Evolutionary conservation across 1,140 invertebrate genomes (phyloP), one percentile per base, ranked within the genome.

Genomic region (Drosophila bifasciata): DNA sequence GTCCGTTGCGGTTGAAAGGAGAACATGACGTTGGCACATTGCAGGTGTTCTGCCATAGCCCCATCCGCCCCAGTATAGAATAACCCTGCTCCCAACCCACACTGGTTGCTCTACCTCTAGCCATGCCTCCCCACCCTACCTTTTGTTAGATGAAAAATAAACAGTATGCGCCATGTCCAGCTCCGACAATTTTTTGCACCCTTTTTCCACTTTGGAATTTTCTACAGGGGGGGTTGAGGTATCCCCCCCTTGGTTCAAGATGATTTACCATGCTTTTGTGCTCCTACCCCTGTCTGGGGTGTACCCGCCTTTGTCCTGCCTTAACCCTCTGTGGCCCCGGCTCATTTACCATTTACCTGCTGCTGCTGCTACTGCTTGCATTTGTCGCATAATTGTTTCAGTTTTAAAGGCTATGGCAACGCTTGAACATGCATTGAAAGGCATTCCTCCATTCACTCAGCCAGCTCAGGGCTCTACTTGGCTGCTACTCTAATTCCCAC

Each of bases 1-100:
- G 83, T 83, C 63, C 83, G 79, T 76, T 83, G 83, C 69, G 83
- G 83, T 88, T 86, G 75, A 83, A 88, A 86, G 83, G 83, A 88
- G 83, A 88, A 77, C 74, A 67, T 56, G 69, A 55, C 51, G 58
- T 63, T 75, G 83, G 62, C 67, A 69, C 63, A 71, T 75, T 73
- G 69, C 56, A 57, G 51, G 46, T 64, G 58, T 19, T 64, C 46
- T 17, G 8, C 32, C 21, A 48, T 25, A 41, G 11, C 39, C 19
- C n/a, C n/a, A n/a, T n/a, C n/a, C n/a, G n/a, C n/a, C n/a, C n/a
- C n/a, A n/a, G n/a, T n/a, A n/a, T n/a, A n/a, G n/a, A n/a, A n/a
- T n/a, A n/a, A n/a, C n/a, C n/a, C n/a, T n/a, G n/a, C n/a, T n/a
- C n/a, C n/a, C n/a, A n/a, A 23, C 5, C 44, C 15, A 39, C 28